Evolutionary conservation across 2,888 invertebrate species (phyloP), one percentile per base, ranked within the genome.

Genomic region (Polydrusus tereticollis): DNA sequence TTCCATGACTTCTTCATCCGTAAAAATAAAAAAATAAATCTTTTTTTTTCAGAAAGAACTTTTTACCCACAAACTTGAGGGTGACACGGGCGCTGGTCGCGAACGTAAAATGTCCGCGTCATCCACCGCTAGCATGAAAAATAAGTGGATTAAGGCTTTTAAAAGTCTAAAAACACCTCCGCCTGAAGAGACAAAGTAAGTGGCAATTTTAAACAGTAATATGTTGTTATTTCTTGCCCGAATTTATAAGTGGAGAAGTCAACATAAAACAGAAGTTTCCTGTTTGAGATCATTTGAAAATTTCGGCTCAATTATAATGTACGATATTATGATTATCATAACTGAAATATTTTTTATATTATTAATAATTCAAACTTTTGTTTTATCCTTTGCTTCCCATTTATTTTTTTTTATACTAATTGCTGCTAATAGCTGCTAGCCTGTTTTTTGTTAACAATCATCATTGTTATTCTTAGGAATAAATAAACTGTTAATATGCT

Each of bases 101-200:
- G 95, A 94, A 86, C 90, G 95, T 76, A 96, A 95, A 87, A 90
- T 95, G 88, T 94, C 95, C 47, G 91, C 93, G 63, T 92, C 94
- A 70, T 94, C 94, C 78, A 92, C 93, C 77, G 93, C 93, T 82
- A 93, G 94, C 86, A 97, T 97, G 92, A 97, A 97, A 88, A 96
- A 94, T 85, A 97, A 97, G 89, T 98, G 98, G 98, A 88, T 97
- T 82, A 98, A 97, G 87, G 98, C 98, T 77, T 96, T 98, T 89
- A 94, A 95, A 85, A 96, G 95, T 86, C 89, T 98, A 78, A 96
- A 96, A 87, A 94, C 95, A 45, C 93, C 93, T 79, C 88, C 88
- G 12, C 85, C 85, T 7, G 82, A 83, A 76, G 77, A 85, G 69
- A 91, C 92, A 84, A 92, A 91, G 92, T 92, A 86, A 90, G 91